A percentile compares a stretch with the other conserved stretches of the same genome.
Evolutionary conservation across 2,797 vertebrate genomes (phyloP).

Genomic region (Rhyacichthys aspro): DNA sequence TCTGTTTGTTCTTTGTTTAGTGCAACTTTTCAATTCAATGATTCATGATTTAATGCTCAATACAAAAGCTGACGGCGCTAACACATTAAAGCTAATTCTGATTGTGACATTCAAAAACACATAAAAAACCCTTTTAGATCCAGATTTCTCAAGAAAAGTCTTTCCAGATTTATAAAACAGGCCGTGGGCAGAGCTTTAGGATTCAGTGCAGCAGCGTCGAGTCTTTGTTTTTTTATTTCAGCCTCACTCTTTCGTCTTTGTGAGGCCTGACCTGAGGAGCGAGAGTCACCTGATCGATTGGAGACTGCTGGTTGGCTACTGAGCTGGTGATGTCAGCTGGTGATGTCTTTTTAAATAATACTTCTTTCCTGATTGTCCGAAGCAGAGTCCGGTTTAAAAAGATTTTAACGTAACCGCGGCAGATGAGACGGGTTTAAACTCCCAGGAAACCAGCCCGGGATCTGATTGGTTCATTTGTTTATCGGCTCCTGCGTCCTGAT

Average conservation of each 20-base stretch:
- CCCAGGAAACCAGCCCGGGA: conserved; percentile 24
- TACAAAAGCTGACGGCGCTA: conserved; percentile 8
- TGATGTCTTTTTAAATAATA: conserved; percentile 24
- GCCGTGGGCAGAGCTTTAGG: conserved; percentile 5
- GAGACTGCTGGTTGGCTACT: conserved; percentile 41
- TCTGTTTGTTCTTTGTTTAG: background rate
- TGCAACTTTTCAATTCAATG: conserved; percentile 6
- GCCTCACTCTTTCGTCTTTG: conserved; percentile 22
- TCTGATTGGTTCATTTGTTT: background rate
- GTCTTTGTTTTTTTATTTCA: conserved; percentile 35
- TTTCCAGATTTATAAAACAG: conserved; percentile 1
- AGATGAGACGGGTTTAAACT: background rate
- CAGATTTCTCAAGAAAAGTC: background rate
- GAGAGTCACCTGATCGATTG: conserved; percentile 42
- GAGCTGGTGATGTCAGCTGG: conserved; percentile 52
- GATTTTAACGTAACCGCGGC: background rate
- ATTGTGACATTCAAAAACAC: background rate
- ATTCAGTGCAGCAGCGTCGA: conserved; percentile 30
- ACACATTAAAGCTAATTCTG: conserved; percentile 7
- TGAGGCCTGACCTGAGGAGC: conserved; percentile 62
- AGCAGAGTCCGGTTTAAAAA: conserved; percentile 19
- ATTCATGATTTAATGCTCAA: background rate
- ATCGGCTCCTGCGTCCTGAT: conserved; percentile 8
- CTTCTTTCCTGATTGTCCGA: conserved; percentile 62
- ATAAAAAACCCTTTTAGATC: background rate